These are phyloP conservation scores for Girardinichthys multiradiatus DNA, from an alignment of 2,113 vertebrate genomes.

Conservation along the genomic window DNA sequence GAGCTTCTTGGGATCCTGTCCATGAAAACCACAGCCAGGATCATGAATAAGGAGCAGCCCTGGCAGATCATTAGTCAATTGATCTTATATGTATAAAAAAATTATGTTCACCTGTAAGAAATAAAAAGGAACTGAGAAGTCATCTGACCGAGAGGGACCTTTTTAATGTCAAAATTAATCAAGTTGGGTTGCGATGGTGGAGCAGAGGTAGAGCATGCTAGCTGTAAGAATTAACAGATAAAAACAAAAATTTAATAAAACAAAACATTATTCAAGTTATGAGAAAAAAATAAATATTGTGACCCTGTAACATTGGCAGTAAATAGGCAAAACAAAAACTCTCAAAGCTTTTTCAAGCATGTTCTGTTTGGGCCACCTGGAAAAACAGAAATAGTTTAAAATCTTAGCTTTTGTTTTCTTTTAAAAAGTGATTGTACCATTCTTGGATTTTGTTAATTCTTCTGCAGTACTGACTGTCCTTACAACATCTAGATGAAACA, in stretches of 20 bases:
- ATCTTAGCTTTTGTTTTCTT: neutral
- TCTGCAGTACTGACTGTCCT: neutral
- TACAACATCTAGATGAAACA: neutral
- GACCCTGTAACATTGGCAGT: neutral
- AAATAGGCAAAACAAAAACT: neutral
- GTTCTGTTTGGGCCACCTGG: neutral
- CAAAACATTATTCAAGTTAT: neutral
- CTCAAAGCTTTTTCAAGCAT: neutral
- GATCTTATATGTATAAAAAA: neutral
- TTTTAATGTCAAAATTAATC: neutral
- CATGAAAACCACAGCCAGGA: neutral
- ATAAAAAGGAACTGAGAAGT: neutral
- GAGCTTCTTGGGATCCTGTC: neutral
- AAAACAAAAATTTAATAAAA: too few relatives aligned
- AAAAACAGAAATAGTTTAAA: neutral
- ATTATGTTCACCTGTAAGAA: neutral
- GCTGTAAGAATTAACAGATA: too few relatives aligned
- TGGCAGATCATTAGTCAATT: neutral
- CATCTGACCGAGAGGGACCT: neutral
- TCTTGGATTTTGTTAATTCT: too few relatives aligned
- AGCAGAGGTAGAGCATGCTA: too few relatives aligned
- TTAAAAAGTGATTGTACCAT: too few relatives aligned
- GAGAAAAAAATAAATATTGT: neutral
- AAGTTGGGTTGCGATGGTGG: too few relatives aligned
- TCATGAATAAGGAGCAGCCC: neutral